Conservation (phyloP, 37 sponge, comb jelly and placozoan genomes). For the Ephydatia muelleri region DNA sequence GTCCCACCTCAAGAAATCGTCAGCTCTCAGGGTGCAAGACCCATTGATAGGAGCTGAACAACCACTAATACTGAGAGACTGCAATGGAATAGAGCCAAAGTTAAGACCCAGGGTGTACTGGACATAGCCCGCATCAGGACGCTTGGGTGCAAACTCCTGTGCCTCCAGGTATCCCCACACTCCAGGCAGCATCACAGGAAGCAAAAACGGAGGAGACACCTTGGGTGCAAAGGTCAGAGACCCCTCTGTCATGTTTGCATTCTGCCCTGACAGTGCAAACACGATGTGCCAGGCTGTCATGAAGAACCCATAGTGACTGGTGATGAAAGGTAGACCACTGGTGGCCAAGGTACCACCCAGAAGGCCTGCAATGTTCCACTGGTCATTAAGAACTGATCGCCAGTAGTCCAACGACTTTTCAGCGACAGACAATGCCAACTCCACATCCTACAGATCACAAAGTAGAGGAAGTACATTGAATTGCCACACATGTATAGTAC, state of each 20-base stretch:
- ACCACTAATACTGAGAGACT: not conserved
- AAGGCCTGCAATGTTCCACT: conserved; percentile 30
- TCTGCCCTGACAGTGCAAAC: conserved; percentile 19
- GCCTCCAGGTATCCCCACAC: conserved; percentile 17
- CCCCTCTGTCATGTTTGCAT: not conserved
- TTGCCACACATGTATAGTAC: not conserved
- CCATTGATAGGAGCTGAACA: not conserved
- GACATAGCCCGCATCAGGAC: not conserved
- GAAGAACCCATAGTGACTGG: conserved; percentile 41
- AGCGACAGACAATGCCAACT: not conserved
- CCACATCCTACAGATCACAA: not conserved
- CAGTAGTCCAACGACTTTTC: not conserved
- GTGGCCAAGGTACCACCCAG: conserved; percentile 1
- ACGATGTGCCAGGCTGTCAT: conserved; percentile 39
- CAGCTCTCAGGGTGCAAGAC: not conserved
- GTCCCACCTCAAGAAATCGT: not conserved
- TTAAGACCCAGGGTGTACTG: conserved; percentile 15
- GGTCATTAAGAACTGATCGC: conserved; percentile 4
- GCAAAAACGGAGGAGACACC: not conserved
- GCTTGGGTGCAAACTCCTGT: not conserved
- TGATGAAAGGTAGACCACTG: conserved; percentile 6
- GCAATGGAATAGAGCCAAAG: not conserved
- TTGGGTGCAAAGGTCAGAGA: conserved; percentile 4
- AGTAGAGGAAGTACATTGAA: not conserved
- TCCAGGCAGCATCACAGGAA: conserved; percentile 10